Base-by-base conservation (phyloP, 2,888 invertebrate species). In the Gandaritis pyraliata region DNA sequence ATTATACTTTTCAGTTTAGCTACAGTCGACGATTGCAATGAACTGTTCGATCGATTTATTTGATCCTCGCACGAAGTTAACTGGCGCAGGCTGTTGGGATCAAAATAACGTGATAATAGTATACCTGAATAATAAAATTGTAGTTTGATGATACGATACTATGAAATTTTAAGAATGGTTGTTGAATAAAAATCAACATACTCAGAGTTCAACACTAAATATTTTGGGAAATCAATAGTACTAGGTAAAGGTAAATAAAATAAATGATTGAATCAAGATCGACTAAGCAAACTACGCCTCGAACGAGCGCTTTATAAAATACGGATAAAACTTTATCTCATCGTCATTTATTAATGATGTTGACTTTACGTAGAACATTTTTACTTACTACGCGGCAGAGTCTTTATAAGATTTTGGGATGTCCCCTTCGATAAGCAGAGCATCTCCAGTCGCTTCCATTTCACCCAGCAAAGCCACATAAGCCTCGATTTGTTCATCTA, bases 401-500 rank as follows among this genome's bases (percentile, higher is more conserved):
- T 86, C 87, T 53, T 84, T 83, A 53, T 76, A 79, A 1, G 88
- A 78, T 68, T 86, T 90, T 0, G 82, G 75, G n/a, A 85, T 81
- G 12, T 80, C 67, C 36, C 83, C 87, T 57, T 83, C 84, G 10
- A 90, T 73, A 0, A 90, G 77, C 0, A 72, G 65, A 0, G 62
- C 45, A 15, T 87, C 85, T 0, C 87, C 88, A 1, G 81, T 75
- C 0, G 74, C 68, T 54, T 90, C 90, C 87, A 90, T 87, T 73
- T 87, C 86, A 30, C 73, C 79, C 16, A 91, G 62, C 29, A 91
- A 59, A 1, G 81, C 72, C 6, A 88, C 80, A 58, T 89, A 89
- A 0, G 87, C 87, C 53, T 87, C 86, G 15, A 90, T 90, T 58
- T 77, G 61, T 55, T 78, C 72, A 71, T 89, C 88, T 90, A 62